A percentile compares a stretch with the other conserved stretches of the same genome.
Conservation (phyloP, 1,140 invertebrate genomes). For the Drosophila trapezifrons region DNA sequence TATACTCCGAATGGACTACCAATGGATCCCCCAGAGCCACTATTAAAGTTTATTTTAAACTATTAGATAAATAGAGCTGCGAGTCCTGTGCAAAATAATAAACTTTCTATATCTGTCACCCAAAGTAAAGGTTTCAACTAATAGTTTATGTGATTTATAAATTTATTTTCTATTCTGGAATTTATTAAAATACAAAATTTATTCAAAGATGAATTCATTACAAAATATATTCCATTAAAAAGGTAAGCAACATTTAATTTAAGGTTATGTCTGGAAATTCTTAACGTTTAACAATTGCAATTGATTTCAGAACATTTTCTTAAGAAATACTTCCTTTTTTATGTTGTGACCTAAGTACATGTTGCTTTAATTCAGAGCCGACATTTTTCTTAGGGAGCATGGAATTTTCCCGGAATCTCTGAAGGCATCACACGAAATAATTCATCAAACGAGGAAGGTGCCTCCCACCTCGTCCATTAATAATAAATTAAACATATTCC, state of each 20-base stretch:
- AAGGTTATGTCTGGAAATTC: neutral
- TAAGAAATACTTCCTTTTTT: neutral
- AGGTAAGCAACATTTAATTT: too few species aligned
- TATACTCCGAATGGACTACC: slow-evolving; percentile 17
- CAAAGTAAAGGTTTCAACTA: too few species aligned
- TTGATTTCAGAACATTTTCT: neutral
- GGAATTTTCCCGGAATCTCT: slow-evolving; percentile 27
- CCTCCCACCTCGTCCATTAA: slow-evolving; percentile 61
- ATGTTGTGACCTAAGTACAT: neutral
- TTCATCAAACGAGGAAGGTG: slow-evolving; percentile 43
- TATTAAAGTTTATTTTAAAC: slow-evolving; percentile 13
- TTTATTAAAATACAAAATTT: too few species aligned
- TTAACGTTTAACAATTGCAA: neutral
- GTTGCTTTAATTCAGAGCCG: neutral
- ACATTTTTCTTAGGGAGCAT: neutral
- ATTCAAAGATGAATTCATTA: too few species aligned
- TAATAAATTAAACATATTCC: slow-evolving; percentile 73
- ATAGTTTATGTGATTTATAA: neutral
- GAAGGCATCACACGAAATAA: slow-evolving; percentile 43
- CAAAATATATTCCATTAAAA: too few species aligned
- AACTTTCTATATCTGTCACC: too few species aligned
- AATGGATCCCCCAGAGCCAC: neutral
- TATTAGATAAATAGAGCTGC: slow-evolving; percentile 2
- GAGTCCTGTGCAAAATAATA: too few species aligned
- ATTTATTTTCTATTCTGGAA: neutral